Conservation (phyloP, 2,113 vertebrate genomes). For the Xiphophorus hellerii region DNA sequence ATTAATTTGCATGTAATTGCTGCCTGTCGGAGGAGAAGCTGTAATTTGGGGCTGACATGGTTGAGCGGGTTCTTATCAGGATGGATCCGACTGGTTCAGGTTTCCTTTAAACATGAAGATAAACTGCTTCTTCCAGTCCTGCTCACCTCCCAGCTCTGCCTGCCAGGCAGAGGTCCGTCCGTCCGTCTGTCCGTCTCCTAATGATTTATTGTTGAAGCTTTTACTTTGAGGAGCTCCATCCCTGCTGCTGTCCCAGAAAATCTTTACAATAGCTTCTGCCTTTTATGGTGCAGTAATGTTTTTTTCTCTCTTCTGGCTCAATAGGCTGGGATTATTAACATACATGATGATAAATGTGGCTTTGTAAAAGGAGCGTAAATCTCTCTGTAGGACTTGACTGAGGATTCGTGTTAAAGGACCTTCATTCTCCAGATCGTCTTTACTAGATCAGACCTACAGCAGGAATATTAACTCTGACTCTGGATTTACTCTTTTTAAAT, state of each 20-base stretch:
- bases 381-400: not conserved
- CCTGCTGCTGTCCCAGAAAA: conserved; percentile 9
- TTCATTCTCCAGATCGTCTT: not conserved
- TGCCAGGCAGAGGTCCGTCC: not conserved
- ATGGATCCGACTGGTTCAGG: conserved; percentile 4
- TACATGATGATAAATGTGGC: not conserved
- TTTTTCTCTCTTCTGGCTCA: not conserved
- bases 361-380: not conserved
- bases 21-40: not conserved
- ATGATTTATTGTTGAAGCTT: conserved; percentile 45
- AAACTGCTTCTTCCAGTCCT: not conserved
- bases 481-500: no score
- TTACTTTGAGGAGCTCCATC: conserved; percentile 16
- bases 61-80: conserved; percentile 30
- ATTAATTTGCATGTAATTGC: conserved; percentile 29
- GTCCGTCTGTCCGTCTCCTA: not conserved
- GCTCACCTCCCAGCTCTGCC: not conserved
- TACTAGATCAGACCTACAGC: not conserved
- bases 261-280: conserved; percentile 8
- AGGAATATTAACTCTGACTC: not conserved
- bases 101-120: not conserved
- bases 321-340: no score
- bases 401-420: not conserved
- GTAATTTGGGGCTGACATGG: not conserved
- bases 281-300: not conserved